A percentile compares a stretch with the other conserved stretches of the same genome.
Evolutionary conservation across 2,113 vertebrate genomes (phyloP).

Genomic region (Octodon degus): DNA sequence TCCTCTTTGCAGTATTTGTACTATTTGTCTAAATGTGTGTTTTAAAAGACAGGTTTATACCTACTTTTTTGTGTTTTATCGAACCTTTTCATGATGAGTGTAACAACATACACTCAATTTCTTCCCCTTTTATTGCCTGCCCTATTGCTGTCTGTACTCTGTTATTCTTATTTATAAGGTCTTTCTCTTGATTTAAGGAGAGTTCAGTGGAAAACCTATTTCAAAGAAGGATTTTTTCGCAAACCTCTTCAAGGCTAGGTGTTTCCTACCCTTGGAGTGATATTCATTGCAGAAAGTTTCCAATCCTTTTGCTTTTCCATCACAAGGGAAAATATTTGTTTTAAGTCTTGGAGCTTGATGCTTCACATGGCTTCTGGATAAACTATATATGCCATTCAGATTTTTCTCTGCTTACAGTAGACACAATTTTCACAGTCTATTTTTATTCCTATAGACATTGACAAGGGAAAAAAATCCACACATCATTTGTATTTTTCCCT

Average conservation of each 20-base stretch:
- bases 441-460: background rate
- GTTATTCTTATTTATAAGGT: background rate
- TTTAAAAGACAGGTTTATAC: background rate
- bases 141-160: background rate
- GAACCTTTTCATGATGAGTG: background rate
- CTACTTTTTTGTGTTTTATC: background rate
- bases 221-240: background rate
- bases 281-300: background rate
- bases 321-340: background rate
- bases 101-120: background rate
- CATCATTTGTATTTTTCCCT: background rate
- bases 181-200: background rate
- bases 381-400: background rate
- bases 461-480: background rate
- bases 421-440: background rate
- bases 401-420: background rate
- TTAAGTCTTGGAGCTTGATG: background rate
- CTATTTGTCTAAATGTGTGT: background rate
- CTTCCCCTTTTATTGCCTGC: background rate
- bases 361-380: background rate
- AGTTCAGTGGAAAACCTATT: background rate
- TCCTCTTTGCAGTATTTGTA: background rate
- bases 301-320: background rate
- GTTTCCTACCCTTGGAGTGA: background rate
- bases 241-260: background rate